phyloP scores from a whole-genome alignment of 2,888 invertebrate genomes.

The Caenorhabditis macrosperma region DNA sequence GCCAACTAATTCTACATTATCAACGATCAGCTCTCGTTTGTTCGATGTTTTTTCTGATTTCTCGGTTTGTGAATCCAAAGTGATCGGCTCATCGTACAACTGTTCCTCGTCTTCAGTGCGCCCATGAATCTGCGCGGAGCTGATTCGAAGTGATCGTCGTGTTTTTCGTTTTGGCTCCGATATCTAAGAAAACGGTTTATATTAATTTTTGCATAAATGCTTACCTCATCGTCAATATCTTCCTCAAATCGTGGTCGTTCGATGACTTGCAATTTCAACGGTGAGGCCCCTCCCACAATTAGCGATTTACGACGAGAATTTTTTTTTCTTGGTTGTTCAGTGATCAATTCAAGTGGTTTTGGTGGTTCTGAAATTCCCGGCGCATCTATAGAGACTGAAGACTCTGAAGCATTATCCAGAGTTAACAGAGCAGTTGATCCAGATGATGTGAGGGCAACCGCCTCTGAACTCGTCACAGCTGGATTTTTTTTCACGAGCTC shows the following conservation, averaged over 20 bases:
- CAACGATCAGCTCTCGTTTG: constrained; percentile 17
- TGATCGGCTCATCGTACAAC: background rate
- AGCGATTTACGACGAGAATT: constrained; percentile 15
- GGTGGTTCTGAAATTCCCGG: no score
- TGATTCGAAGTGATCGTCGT: constrained; percentile 23
- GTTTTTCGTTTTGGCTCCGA: constrained; percentile 15
- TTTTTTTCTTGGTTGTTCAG: background rate
- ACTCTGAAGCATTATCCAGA: background rate
- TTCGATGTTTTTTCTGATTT: background rate
- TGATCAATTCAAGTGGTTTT: background rate
- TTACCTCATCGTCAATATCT: background rate
- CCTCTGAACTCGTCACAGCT: no score
- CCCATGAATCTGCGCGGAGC: background rate
- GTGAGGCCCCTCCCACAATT: constrained; percentile 34
- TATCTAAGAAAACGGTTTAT: constrained; percentile 4
- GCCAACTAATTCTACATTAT: background rate
- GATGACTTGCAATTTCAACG: constrained; percentile 25
- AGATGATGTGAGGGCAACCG: no score
- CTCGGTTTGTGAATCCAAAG: background rate
- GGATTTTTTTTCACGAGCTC: no score
- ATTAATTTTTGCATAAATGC: constrained; percentile 13
- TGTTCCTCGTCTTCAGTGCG: background rate
- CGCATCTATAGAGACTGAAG: background rate
- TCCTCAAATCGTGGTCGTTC: constrained; percentile 16
- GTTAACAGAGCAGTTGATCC: background rate